Percentiles rank a stretch among this genome's conserved stretches.
phyloP scores from a whole-genome alignment of 1,140 invertebrate genomes.

The Potamilus streckersoni region DNA sequence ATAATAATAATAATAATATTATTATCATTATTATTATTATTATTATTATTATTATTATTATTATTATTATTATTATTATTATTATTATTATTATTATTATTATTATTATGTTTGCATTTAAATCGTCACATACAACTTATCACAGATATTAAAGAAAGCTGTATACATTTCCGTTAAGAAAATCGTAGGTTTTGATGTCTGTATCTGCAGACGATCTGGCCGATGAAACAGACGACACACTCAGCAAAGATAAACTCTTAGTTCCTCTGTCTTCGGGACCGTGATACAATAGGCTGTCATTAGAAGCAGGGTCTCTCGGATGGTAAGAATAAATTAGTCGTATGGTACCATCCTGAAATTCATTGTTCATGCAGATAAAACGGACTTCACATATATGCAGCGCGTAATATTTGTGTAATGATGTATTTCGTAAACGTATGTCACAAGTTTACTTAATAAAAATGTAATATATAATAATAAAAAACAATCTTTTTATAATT shows the following conservation, averaged over 20 bases:
- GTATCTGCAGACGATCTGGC: conserved; percentile 6
- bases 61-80: too few relatives aligned
- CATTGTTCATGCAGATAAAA: neutral
- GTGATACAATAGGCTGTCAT: conserved; percentile 18
- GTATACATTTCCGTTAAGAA: conserved; percentile 27
- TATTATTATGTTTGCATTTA: too few relatives aligned
- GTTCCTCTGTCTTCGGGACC: conserved; percentile 13
- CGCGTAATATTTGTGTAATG: neutral
- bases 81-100: too few relatives aligned
- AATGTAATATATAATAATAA: too few relatives aligned
- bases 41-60: too few relatives aligned
- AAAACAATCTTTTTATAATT: neutral
- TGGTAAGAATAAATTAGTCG: conserved; percentile 26
- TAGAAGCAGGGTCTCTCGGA: conserved; percentile 13
- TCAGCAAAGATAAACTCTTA: conserved; percentile 13
- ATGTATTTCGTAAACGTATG: neutral
- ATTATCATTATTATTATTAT: too few relatives aligned
- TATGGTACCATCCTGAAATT: conserved; percentile 20
- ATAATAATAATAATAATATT: too few relatives aligned
- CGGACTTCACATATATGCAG: neutral
- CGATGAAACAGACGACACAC: neutral
- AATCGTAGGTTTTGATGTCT: conserved; percentile 5
- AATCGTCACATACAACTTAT: too few relatives aligned
- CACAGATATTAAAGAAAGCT: neutral
- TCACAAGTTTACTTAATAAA: neutral